Base-by-base conservation (phyloP, 2,888 invertebrate species). In the Eutolmus rufibarbis region DNA sequence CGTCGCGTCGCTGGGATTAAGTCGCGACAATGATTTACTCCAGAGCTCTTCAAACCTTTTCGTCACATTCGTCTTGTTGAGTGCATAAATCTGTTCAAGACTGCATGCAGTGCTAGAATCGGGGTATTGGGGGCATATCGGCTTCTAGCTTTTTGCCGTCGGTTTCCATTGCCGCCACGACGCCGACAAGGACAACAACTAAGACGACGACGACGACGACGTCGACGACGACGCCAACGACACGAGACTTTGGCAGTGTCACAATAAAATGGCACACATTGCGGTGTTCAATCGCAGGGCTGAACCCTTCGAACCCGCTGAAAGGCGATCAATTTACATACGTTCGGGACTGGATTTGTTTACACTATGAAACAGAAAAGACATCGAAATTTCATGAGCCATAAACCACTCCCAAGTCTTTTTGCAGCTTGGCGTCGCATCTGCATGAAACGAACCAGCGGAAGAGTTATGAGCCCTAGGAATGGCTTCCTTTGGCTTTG, bases 351-450 rank as follows among this genome's bases (percentile, higher is more conserved):
- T 84, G 84, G 66, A 84, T 84, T 84, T 84, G 84, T 74, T 84
- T 84, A 84, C 84, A 84, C 66, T 74, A 74, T 84, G 74, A 23
- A 57, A 84, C 84, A 84, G 74, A 57, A 74, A 66, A 84, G 84
- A 84, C 84, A 74, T 37, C 74, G 84, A 84, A 84, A 84, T 84
- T 84, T 84, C 84, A 84, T 84, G 84, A 84, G 40, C 84, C 74
- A 84, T 84, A 84, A 84, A 84, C 57, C 74, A 81, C 56, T 56
- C 31, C 56, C 81, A 9, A 31, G 81, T 81, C 84, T 23, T 66
- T 84, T 40, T 66, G 37, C 66, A 66, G 66, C n/a, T 23, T n/a
- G 66, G 37, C 51, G 31, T 84, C 66, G 40, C 37, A 84, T 84
- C 84, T 84, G 40, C 84, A 66, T 84, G 66, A 66, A 84, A 51